These are phyloP conservation scores for Gryon sp. DNA, from an alignment of 1,140 invertebrate genomes.

Conservation along the genomic window DNA sequence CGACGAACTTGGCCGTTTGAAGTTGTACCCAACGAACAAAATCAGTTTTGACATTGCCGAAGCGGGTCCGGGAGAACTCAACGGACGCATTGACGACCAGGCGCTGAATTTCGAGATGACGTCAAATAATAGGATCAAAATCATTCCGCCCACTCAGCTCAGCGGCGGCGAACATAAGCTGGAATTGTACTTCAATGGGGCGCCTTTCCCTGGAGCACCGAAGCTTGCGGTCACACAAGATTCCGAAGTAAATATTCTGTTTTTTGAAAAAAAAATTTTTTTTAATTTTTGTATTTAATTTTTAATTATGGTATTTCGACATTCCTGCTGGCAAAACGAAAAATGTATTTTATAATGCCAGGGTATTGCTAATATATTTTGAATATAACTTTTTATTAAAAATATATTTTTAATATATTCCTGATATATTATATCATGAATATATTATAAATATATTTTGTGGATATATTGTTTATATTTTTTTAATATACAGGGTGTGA, in stretches of 20 bases:
- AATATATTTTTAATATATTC: too few relatives aligned
- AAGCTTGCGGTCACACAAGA: slow-evolving; percentile 75
- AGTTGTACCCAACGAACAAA: slow-evolving; percentile 84
- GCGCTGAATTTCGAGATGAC: slow-evolving; percentile 75
- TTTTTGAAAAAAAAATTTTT: too few relatives aligned
- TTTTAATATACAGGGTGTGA: too few relatives aligned
- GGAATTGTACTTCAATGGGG: slow-evolving; percentile 86
- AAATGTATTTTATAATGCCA: too few relatives aligned
- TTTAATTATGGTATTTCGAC: too few relatives aligned
- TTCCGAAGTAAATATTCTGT: slow-evolving; percentile 66
- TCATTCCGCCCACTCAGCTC: slow-evolving; percentile 70
- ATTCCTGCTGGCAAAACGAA: too few relatives aligned
- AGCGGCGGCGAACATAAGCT: slow-evolving; percentile 80
- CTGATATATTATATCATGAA: too few relatives aligned
- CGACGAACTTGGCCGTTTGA: slow-evolving; percentile 87
- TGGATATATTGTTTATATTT: too few relatives aligned
- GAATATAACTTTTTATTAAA: neutral
- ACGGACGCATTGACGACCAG: slow-evolving; percentile 73
- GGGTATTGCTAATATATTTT: too few relatives aligned
- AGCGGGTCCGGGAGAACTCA: slow-evolving; percentile 86
- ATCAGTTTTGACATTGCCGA: slow-evolving; percentile 87
- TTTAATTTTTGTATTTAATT: too few relatives aligned
- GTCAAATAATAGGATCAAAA: slow-evolving; percentile 75
- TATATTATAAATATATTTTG: too few relatives aligned
- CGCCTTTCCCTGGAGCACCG: slow-evolving; percentile 82